Base-by-base conservation (phyloP, 2,113 vertebrate genomes). In the Mirza zaza region DNA sequence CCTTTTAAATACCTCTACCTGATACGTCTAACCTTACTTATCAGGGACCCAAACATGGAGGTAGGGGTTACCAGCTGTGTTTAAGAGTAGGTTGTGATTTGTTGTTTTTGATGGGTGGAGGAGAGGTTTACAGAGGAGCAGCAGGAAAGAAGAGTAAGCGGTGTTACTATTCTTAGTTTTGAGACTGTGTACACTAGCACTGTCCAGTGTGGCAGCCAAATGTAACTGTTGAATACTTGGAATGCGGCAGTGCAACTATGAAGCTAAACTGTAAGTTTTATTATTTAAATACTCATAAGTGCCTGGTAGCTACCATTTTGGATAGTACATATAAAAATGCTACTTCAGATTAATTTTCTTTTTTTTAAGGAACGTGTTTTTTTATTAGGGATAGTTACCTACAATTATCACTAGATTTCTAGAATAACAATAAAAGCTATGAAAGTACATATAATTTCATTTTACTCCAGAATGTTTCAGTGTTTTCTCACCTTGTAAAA, bases 401-500 rank as follows among this genome's bases (percentile, higher is more conserved):
- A 77, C 3, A 85, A 32, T 80, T 36, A 65, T 92, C 21, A 14
- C 18, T 92, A 81, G n/a, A 67, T 76, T 93, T 90, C 50, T 71
- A 70, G 34, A 68, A 20, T 73, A 80, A 59, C 4, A 57, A 5
- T 75, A 84, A n/a, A 12, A 52, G 17, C 29, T 91, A 6, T 70
- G 67, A 92, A 57, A 90, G 6, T 70, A 9, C 6, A 8, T 39
- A 9, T 55, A n/a, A 90, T 63, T 29, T 15, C 34, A 48, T 67
- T 90, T 95, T 92, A 89, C 45, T 91, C 42, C 61, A 76, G 36
- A 91, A 77, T 85, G 10, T 97, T 88, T 67, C 13, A n/a, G 27
- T 75, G 45, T 59, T 79, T 67, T 93, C 76, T 84, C 5, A 36
- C 15, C 48, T 80, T 96, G n/a, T 82, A 36, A 77, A 81, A 55